phyloP scores from a whole-genome alignment of 92 coral and sea anemone genomes.

The Micromussa lordhowensis region DNA sequence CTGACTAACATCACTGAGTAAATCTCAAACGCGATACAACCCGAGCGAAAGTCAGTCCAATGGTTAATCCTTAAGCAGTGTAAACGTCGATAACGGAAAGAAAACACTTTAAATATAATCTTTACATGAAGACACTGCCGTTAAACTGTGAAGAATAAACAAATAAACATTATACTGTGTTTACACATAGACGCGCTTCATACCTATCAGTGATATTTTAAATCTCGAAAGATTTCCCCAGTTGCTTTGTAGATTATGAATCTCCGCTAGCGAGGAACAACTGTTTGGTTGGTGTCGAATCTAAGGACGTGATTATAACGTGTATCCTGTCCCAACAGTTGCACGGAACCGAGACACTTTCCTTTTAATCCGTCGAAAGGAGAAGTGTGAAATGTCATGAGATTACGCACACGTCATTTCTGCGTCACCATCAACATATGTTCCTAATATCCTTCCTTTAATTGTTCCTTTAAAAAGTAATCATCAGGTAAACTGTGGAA shows the following conservation, averaged over 20 bases:
- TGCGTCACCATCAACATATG: constrained; percentile 10
- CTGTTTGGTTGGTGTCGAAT: not conserved
- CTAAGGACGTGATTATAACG: not conserved
- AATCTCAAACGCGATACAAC: not conserved
- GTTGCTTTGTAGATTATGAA: not conserved
- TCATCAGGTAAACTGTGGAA: not conserved
- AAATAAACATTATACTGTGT: not conserved
- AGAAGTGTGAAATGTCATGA: constrained; percentile 15
- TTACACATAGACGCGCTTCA: not conserved
- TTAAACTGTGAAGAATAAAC: constrained; percentile 31
- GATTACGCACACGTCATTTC: not conserved
- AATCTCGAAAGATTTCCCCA: not conserved
- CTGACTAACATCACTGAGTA: not conserved
- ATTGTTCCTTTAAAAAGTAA: not conserved
- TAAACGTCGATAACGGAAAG: not conserved
- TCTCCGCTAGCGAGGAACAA: not conserved
- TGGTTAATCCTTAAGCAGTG: not conserved
- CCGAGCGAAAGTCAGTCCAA: not conserved
- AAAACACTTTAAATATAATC: constrained; percentile 4
- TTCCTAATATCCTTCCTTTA: not conserved
- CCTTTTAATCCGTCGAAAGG: not conserved
- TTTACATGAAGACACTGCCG: not conserved
- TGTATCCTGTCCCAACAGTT: not conserved
- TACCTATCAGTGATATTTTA: not conserved
- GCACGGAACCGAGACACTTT: not conserved